Evolutionary conservation across 2,888 invertebrate species (phyloP).

Genomic region (Mamestra brassicae): DNA sequence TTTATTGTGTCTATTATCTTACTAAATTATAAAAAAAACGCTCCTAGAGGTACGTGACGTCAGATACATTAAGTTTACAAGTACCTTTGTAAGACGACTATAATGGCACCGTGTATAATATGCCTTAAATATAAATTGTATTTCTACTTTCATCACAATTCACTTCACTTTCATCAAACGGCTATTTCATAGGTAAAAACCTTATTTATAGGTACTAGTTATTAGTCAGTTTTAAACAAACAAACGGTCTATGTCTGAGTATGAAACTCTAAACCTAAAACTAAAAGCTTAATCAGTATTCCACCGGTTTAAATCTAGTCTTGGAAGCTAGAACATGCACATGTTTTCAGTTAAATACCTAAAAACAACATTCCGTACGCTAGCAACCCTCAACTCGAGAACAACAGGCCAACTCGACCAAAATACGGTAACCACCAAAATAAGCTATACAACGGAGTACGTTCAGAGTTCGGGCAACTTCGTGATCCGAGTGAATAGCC

Average conservation of each 20-base stretch:
- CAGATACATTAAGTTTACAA: no score
- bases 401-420: slow-evolving; percentile 49
- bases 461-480: slow-evolving; percentile 46
- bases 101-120: no score
- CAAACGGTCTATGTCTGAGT: background rate
- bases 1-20: no score
- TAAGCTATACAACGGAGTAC: slow-evolving; percentile 27
- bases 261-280: background rate
- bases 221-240: background rate
- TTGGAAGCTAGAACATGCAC: slow-evolving; percentile 29
- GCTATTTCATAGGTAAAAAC: no score
- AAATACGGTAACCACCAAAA: slow-evolving; percentile 40
- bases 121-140: no score
- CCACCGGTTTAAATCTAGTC: slow-evolving; percentile 2
- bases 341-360: slow-evolving; percentile 41
- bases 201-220: no score
- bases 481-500: slow-evolving; percentile 53
- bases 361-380: slow-evolving; percentile 27
- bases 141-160: no score
- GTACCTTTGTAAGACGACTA: no score
- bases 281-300: slow-evolving; percentile 21
- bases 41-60: no score
- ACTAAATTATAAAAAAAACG: no score
- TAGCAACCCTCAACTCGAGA: slow-evolving; percentile 28
- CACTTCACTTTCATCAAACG: no score